These are phyloP conservation scores for Macrobrachium nipponense DNA, from an alignment of 1,140 invertebrate species.

Conservation along the genomic window DNA sequence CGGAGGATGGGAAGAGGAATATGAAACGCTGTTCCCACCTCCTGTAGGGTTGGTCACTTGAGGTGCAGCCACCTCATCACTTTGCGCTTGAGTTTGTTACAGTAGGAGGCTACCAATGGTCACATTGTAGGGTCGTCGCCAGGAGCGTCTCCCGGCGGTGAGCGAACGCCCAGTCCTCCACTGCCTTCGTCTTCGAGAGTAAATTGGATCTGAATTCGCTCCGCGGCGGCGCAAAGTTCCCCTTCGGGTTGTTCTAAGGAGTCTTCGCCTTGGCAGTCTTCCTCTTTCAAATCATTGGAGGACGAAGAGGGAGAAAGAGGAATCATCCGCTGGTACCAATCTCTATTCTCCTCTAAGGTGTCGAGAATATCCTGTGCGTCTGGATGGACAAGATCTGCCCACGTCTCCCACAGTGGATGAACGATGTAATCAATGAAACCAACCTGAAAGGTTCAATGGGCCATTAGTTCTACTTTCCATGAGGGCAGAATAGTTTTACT, in stretches of 20 bases:
- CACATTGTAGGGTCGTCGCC: conserved; percentile 60
- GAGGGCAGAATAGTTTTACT: no score
- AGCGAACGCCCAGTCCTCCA: conserved; percentile 32
- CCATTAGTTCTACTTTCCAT: neutral
- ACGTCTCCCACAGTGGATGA: conserved; percentile 99
- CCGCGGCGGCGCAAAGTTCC: conserved; percentile 62
- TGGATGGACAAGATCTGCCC: conserved; percentile 98
- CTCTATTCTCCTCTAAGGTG: conserved; percentile 96
- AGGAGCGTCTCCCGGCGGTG: conserved; percentile 51
- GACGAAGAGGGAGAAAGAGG: conserved; percentile 72
- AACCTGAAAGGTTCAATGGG: conserved; percentile 74
- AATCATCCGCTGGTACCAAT: conserved; percentile 92
- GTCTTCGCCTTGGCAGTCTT: conserved; percentile 62
- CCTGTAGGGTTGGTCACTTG: conserved; percentile 54
- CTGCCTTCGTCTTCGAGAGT: conserved; percentile 61
- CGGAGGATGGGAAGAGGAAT: conserved; percentile 11
- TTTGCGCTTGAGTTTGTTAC: conserved; percentile 59
- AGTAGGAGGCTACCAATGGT: conserved; percentile 59
- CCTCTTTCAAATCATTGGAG: conserved; percentile 66
- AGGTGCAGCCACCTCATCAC: conserved; percentile 61
- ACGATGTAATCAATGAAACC: conserved; percentile 99
- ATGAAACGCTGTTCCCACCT: conserved; percentile 28
- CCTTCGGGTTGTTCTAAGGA: conserved; percentile 51
- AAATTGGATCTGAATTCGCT: conserved; percentile 64
- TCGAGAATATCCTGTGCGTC: conserved; percentile 98